Evolutionary conservation across 1,140 invertebrate species (phyloP).

Genomic region (Lasioglossum baleicum): DNA sequence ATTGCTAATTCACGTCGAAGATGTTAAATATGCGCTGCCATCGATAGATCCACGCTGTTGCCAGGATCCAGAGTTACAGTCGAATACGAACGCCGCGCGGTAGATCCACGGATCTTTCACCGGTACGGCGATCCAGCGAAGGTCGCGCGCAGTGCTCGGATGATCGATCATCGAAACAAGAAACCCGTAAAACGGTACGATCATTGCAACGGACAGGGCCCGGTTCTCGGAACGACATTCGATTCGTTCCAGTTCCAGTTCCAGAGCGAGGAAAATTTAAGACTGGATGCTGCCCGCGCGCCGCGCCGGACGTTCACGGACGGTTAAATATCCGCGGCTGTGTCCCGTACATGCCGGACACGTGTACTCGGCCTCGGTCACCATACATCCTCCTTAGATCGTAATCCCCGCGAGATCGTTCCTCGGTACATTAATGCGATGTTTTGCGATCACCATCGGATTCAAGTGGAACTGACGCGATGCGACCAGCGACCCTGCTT

Average conservation of each 20-base stretch:
- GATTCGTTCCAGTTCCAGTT: conserved; percentile 35
- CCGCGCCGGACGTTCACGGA: conserved; percentile 2
- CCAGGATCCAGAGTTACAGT: too few relatives aligned
- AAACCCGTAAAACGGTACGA: conserved; percentile 24
- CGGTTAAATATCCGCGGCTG: conserved; percentile 2
- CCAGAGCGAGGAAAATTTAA: conserved; percentile 12
- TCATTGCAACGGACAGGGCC: conserved; percentile 6
- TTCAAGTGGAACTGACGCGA: not conserved
- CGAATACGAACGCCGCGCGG: too few relatives aligned
- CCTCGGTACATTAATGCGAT: conserved; percentile 21
- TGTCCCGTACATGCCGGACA: not conserved
- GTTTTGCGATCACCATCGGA: conserved; percentile 7
- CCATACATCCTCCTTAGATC: not conserved
- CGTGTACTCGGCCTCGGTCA: too few relatives aligned
- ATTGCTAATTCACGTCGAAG: too few relatives aligned
- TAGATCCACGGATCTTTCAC: too few relatives aligned
- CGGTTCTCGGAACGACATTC: conserved; percentile 30
- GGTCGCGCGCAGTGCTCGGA: too few relatives aligned
- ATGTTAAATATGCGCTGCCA: too few relatives aligned
- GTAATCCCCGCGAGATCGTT: not conserved
- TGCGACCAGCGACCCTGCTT: not conserved
- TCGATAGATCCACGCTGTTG: too few relatives aligned
- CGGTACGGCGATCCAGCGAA: too few relatives aligned
- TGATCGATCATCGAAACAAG: conserved; percentile 35
- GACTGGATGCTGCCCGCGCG: not conserved